Base-by-base conservation (phyloP, 2,888 invertebrate genomes). In the Sipha maydis region DNA sequence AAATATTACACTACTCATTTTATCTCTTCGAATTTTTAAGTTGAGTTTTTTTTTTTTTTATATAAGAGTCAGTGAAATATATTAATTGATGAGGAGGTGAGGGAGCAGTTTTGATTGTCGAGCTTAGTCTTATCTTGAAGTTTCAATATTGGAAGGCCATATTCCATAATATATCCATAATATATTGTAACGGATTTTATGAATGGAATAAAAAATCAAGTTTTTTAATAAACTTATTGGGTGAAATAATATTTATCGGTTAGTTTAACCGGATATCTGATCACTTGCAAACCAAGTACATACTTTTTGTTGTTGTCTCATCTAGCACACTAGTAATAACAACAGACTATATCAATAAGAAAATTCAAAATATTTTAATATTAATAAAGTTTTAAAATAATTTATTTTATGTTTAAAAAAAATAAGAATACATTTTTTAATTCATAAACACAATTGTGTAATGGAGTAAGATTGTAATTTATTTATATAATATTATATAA, bases 261-360 rank as follows among this genome's bases (percentile, higher is more conserved):
- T 54, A 54, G 41, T 83, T 31, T 31, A 71, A 83, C 83, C 83
- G 83, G 83, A 83, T 54, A 71, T 9, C 48, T 25, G 83, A 54
- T 71, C 71, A 71, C 8, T 4, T 31, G 83, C 71, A 83, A 71
- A 83, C 83, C 25, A 83, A 83, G 31, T 83, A 83, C 14, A 17
- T 41, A 76, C 41, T 48, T 34, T 71, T 38, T 14, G 21, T 17
- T 9, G 25, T 31, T 19, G 69, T 69, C 41, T 48, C 69, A 17
- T 5, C 14, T 48, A 14, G 1, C 67, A 48, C 28, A 11, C 61
- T 61, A 61, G 7, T 61, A 61, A 69, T n/a, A 34, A 3, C 19
- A 19, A 69, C 11, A 41, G 9, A 41, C 41, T 9, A 21, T 7
- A 83, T 31, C 31, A 25, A 54, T 14, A 54, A 56, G 0, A 34